phyloP scores from a whole-genome alignment of 2,888 invertebrate species.

The Allolobophora icterica region DNA sequence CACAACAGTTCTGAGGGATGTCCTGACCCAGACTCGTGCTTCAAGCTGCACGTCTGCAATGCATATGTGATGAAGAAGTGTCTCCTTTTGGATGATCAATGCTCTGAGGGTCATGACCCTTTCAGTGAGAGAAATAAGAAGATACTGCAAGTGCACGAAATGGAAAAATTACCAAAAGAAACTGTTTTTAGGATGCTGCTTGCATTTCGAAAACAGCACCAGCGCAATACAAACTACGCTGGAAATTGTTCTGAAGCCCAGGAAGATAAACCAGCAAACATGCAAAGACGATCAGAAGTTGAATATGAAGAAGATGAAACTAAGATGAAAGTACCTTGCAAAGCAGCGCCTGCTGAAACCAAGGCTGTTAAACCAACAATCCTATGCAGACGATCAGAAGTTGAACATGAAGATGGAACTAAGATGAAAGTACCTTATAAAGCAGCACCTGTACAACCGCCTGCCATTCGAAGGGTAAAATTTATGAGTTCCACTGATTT shows the following conservation, averaged over 20 bases:
- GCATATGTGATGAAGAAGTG: slow-evolving; percentile 1
- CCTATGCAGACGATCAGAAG: too few species aligned
- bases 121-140: neutral
- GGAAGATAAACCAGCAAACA: neutral
- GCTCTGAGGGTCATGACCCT: slow-evolving; percentile 20
- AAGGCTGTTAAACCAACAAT: too few species aligned
- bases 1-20: slow-evolving; percentile 8
- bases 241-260: neutral
- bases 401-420: too few species aligned
- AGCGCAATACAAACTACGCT: neutral
- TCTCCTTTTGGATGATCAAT: neutral
- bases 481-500: neutral
- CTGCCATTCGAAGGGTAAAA: neutral
- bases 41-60: slow-evolving; percentile 24
- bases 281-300: neutral
- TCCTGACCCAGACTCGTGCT: neutral
- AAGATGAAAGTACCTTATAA: neutral
- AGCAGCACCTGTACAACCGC: neutral
- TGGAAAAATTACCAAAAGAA: neutral
- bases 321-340: too few species aligned
- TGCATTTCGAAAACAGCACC: neutral
- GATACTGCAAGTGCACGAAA: neutral
- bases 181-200: slow-evolving; percentile 21
- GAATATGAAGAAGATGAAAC: neutral
- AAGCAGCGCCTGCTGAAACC: too few species aligned